Conservation (phyloP, 2,888 invertebrate species). For the Lingula anatina region DNA sequence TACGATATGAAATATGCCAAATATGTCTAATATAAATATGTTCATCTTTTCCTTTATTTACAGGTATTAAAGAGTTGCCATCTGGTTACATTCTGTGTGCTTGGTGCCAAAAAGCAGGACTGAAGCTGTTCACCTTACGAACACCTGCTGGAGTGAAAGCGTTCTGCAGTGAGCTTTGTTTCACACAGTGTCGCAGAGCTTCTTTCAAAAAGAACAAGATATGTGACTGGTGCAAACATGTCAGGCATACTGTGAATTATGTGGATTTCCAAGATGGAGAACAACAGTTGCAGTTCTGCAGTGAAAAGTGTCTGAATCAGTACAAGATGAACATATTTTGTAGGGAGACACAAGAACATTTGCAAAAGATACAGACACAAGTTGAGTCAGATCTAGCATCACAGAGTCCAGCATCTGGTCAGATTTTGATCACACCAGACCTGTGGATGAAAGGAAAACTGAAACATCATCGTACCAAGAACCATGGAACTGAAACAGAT, state of each 20-base stretch:
- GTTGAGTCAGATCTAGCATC: neutral
- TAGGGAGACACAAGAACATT: constrained; percentile 84
- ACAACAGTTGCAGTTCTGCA: constrained; percentile 80
- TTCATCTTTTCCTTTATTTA: neutral
- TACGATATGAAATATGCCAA: too few species aligned
- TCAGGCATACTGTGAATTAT: constrained; percentile 83
- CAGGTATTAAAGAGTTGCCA: too few species aligned
- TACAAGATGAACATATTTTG: constrained; percentile 97
- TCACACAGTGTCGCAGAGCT: constrained; percentile 81
- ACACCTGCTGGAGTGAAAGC: constrained; percentile 45
- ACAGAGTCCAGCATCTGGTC: constrained; percentile 3
- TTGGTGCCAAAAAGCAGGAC: constrained; percentile 51
- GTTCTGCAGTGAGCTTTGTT: constrained; percentile 85
- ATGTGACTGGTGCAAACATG: constrained; percentile 90
- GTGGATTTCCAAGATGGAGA: constrained; percentile 89
- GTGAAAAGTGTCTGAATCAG: constrained; percentile 89
- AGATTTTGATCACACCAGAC: constrained; percentile 76
- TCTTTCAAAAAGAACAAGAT: constrained; percentile 84
- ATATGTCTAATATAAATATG: too few species aligned
- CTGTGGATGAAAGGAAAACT: constrained; percentile 70
- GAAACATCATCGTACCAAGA: too few species aligned
- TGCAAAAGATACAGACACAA: constrained; percentile 63
- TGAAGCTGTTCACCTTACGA: constrained; percentile 44
- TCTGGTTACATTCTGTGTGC: constrained; percentile 39
- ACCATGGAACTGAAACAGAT: too few species aligned